Base-by-base conservation (phyloP, 2,113 vertebrate genomes). In the Oxygymnocypris stewartii region DNA sequence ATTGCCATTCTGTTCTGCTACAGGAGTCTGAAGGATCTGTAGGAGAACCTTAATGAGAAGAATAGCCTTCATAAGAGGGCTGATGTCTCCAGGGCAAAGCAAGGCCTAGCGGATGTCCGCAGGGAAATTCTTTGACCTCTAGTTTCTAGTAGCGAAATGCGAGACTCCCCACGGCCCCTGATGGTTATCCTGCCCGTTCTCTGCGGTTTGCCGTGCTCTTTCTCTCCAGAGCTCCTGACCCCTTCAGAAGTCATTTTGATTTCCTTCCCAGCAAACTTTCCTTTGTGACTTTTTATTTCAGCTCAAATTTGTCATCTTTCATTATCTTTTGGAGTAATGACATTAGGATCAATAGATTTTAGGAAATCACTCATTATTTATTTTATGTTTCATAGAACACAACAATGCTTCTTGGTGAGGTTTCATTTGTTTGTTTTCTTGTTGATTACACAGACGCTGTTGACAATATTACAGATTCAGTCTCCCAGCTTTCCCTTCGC, bases 241-340 rank as follows among this genome's bases (percentile, higher is more conserved):
- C 69, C 76, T 89, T 90, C 87, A 87, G 78, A 91, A 91, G 89
- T 92, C 90, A 92, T 92, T 91, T 86, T 78, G 88, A 92, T 90
- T 91, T 87, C 84, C 65, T 37, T 69, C 82, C 86, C 84, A 85
- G 69, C 73, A 80, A 61, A 37, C 86, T 89, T 88, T 86, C 85
- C 84, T 87, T 61, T 87, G 82, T 85, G 88, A 88, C 87, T 91
- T 81, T 51, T 47, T 86, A 89, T 90, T 86, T 85, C 18, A n/a
- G 86, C 85, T 63, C 75, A 90, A 86, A 91, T 90, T 82, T 91
- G 83, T 84, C 85, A 90, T 86, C 86, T 89, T 85, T 90, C 86
- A 89, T 88, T 90, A 88, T 86, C 65, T 86, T 54, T 28, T 2
- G 3, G 42, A 77, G 76, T 88, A 87, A 86, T 85, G 82, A 85